These are phyloP conservation scores for Schizopygopsis malacanthus DNA, from an alignment of 2,797 vertebrate genomes.

Conservation along the genomic window DNA sequence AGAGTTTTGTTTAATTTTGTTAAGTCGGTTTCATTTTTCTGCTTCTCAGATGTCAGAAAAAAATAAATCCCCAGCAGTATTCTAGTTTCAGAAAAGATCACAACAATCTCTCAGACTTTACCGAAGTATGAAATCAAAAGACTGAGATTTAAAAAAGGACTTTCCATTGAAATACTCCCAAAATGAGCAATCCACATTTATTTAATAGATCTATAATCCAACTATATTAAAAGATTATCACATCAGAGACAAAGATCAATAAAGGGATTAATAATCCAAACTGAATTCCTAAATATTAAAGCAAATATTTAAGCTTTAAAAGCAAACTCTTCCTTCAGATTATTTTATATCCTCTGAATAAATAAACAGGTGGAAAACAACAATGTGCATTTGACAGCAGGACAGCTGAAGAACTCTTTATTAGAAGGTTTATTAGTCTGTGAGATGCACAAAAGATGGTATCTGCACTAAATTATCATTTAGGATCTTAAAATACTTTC, in stretches of 20 bases:
- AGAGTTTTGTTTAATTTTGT: not conserved
- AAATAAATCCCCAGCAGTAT: not conserved
- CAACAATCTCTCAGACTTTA: not conserved
- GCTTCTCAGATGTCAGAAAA: not conserved
- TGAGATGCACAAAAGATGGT: conserved; percentile 26
- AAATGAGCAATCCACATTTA: not conserved
- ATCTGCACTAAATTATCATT: not conserved
- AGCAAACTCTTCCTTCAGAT: not conserved
- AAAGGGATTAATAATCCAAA: not conserved
- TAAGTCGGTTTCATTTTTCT: not conserved
- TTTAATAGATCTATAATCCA: not conserved
- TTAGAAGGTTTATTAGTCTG: conserved; percentile 24
- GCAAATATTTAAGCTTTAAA: not conserved
- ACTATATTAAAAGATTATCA: not conserved
- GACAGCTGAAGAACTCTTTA: conserved; percentile 17
- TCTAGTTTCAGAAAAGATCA: not conserved
- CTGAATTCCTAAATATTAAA: not conserved
- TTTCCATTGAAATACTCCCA: not conserved
- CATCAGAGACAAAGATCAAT: not conserved
- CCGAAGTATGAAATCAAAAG: not conserved
- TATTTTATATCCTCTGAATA: not conserved
- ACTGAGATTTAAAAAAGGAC: too few species aligned
- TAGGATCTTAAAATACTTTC: not conserved
- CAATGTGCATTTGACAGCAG: conserved; percentile 21
- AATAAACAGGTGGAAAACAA: conserved; percentile 25